Percentiles rank a stretch among this genome's conserved stretches.
These are phyloP conservation scores for Jaculus jaculus DNA, from an alignment of 2,113 vertebrate genomes.

Conservation along the genomic window DNA sequence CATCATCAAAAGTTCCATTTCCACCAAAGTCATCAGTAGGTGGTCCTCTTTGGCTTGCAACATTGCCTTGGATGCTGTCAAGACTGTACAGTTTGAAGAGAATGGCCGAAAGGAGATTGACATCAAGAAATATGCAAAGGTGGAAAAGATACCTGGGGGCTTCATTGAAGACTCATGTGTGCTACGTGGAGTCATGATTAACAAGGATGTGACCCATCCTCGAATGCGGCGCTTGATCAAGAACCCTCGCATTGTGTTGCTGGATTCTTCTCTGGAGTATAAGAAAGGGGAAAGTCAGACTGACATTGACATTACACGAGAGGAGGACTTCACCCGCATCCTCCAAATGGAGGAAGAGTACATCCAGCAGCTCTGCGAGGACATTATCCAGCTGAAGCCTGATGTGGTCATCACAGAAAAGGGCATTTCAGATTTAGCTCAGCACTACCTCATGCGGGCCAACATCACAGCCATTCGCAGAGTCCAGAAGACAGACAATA, in stretches of 20 bases:
- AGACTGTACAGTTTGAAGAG: slow-evolving; percentile 93
- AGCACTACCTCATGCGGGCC: slow-evolving; percentile 97
- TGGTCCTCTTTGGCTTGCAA: slow-evolving; percentile 91
- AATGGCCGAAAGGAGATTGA: slow-evolving; percentile 96
- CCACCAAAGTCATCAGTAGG: slow-evolving; percentile 90
- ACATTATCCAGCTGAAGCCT: slow-evolving; percentile 93
- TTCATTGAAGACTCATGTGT: slow-evolving; percentile 95
- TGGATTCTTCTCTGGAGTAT: slow-evolving; percentile 97
- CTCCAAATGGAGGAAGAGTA: slow-evolving; percentile 98
- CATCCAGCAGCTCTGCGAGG: slow-evolving; percentile 97
- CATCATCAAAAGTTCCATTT: slow-evolving; percentile 94
- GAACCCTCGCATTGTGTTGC: slow-evolving; percentile 92
- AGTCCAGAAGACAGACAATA: slow-evolving; percentile 96
- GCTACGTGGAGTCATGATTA: slow-evolving; percentile 95
- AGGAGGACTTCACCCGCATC: slow-evolving; percentile 97
- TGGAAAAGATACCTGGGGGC: slow-evolving; percentile 98
- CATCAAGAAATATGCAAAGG: slow-evolving; percentile 97
- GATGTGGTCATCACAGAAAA: slow-evolving; percentile 97
- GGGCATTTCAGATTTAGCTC: slow-evolving; percentile 94
- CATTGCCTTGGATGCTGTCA: slow-evolving; percentile 93
- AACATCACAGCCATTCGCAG: slow-evolving; percentile 96
- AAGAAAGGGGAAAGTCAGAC: slow-evolving; percentile 99
- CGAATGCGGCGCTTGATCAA: slow-evolving; percentile 93
- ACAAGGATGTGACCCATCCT: slow-evolving; percentile 96
- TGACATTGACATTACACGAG: slow-evolving; percentile 96